Conservation (phyloP, 2,888 invertebrate genomes). For the Rhyacophila evoluta region DNA sequence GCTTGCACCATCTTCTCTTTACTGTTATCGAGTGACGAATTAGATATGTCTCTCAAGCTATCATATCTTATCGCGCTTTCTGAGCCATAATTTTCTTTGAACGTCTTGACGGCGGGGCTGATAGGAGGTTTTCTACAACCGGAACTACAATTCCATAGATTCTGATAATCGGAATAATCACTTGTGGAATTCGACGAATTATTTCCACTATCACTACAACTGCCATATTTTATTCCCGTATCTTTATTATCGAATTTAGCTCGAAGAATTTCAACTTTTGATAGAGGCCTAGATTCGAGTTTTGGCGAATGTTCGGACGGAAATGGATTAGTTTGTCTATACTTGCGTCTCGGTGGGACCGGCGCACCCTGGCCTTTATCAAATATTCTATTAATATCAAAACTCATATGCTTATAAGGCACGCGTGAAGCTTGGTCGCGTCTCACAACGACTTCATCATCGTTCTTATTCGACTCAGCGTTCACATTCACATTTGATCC, state of each 20-base stretch:
- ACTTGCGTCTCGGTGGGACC: conserved; percentile 61
- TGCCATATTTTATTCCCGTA: conserved; percentile 31
- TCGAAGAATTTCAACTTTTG: conserved; percentile 55
- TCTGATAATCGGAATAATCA: conserved; percentile 62
- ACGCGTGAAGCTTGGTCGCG: conserved; percentile 15
- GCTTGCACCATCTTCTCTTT: conserved; percentile 46
- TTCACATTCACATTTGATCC: conserved; percentile 34
- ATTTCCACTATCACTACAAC: conserved; percentile 57
- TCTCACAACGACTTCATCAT: conserved; percentile 30
- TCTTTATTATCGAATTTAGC: conserved; percentile 16
- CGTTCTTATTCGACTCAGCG: background rate
- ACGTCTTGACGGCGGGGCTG: conserved; percentile 17
- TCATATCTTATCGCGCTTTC: conserved; percentile 54
- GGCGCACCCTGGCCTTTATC: conserved; percentile 60
- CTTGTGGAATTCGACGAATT: conserved; percentile 55
- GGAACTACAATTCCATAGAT: conserved; percentile 65
- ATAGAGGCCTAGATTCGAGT: conserved; percentile 42
- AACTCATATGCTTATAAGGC: conserved; percentile 38
- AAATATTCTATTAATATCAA: conserved; percentile 57
- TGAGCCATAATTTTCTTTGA: conserved; percentile 50
- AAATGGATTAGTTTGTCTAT: conserved; percentile 58
- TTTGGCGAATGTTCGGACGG: conserved; percentile 35
- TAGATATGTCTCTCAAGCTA: conserved; percentile 49
- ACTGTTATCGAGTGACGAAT: conserved; percentile 34
- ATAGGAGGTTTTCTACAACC: conserved; percentile 62